These are phyloP conservation scores for Harpegnathos saltator DNA, from an alignment of 1,140 invertebrate species.

Conservation along the genomic window DNA sequence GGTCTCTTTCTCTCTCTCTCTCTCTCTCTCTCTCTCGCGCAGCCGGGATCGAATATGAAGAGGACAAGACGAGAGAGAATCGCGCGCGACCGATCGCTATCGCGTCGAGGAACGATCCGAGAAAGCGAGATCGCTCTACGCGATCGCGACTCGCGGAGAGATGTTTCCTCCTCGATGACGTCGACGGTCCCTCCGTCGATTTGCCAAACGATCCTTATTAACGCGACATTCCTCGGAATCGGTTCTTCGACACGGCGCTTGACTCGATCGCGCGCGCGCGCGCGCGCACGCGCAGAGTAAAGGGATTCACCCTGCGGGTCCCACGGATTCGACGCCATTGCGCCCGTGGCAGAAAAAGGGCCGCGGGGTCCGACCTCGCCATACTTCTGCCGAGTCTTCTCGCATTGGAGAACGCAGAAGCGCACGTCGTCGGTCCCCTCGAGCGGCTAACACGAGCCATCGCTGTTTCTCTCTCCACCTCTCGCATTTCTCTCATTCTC, in stretches of 20 bases:
- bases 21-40: too few relatives aligned
- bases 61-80: constrained; percentile 8
- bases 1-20: too few relatives aligned
- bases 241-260: too few relatives aligned
- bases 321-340: constrained; percentile 48
- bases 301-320: neutral
- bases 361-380: constrained; percentile 53
- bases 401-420: constrained; percentile 51
- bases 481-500: neutral
- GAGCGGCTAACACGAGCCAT: constrained; percentile 56
- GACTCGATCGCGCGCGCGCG: too few relatives aligned
- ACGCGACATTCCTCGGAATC: too few relatives aligned
- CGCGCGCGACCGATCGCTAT: constrained; percentile 58
- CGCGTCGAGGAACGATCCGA: constrained; percentile 50
- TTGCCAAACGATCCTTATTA: too few relatives aligned
- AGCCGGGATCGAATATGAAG: constrained; percentile 1
- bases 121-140: too few relatives aligned
- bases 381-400: constrained; percentile 54
- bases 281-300: too few relatives aligned
- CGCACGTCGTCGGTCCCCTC: constrained; percentile 33
- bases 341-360: constrained; percentile 32
- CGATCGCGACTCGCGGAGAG: constrained; percentile 24
- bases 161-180: too few relatives aligned
- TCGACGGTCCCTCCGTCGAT: too few relatives aligned
- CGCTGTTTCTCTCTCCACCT: neutral